Percentiles rank a stretch among this genome's conserved stretches.
Evolutionary conservation across 2,113 vertebrate genomes (phyloP).

Genomic region (Willisornis vidua): DNA sequence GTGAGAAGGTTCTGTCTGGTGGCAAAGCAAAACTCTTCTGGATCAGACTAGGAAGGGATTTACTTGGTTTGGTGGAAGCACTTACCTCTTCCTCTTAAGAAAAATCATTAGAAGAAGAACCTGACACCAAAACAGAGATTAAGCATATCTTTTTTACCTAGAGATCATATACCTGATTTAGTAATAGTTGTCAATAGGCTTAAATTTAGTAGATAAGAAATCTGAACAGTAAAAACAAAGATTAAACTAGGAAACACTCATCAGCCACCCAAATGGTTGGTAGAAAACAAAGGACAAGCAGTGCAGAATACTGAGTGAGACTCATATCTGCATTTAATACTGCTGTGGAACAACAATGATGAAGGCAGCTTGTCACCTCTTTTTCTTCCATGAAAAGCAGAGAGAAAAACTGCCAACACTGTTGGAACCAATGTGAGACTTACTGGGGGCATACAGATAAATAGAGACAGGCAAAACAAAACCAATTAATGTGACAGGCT

Average conservation of each 20-base stretch:
- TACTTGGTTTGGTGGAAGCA: neutral
- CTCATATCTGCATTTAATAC: neutral
- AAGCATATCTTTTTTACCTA: neutral
- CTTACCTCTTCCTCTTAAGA: neutral
- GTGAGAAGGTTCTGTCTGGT: neutral
- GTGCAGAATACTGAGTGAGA: accelerated
- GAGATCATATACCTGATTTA: accelerated
- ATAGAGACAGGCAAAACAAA: conserved; percentile 32
- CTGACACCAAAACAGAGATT: neutral
- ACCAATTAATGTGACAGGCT: neutral
- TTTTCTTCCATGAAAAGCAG: neutral
- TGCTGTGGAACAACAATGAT: neutral
- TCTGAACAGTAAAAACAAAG: neutral
- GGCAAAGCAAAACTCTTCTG: neutral
- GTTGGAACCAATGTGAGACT: neutral
- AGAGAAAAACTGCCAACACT: neutral
- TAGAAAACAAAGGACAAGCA: neutral
- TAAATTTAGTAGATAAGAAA: neutral
- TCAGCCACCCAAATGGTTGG: neutral
- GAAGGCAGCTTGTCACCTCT: neutral
- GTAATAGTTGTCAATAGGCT: neutral
- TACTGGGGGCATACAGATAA: neutral
- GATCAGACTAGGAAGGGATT: neutral
- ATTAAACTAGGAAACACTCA: neutral
- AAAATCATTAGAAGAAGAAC: neutral